These are phyloP conservation scores for Coccyzus lansbergi DNA, from an alignment of 2,797 vertebrate genomes.

Conservation along the genomic window DNA sequence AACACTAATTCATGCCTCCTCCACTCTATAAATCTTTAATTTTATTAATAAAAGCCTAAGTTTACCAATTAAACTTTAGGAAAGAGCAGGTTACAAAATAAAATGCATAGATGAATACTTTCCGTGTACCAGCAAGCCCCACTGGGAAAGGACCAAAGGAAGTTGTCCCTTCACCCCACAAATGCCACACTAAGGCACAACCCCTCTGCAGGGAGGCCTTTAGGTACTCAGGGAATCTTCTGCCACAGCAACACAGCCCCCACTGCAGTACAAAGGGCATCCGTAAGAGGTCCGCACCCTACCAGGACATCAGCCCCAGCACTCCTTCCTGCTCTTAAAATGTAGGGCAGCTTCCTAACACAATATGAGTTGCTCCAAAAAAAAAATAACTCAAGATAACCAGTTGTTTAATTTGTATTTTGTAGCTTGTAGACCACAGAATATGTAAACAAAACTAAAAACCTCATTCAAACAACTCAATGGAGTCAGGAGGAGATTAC, in stretches of 20 bases:
- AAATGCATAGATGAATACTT: fast-evolving
- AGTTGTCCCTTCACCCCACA: neutral
- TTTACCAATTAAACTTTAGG: neutral
- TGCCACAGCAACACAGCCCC: neutral
- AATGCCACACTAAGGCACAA: fast-evolving
- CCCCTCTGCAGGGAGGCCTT: neutral
- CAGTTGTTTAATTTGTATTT: neutral
- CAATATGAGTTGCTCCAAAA: neutral
- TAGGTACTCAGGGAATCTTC: neutral
- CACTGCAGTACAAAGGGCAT: neutral
- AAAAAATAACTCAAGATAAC: neutral
- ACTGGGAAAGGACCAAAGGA: neutral
- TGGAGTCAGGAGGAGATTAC: neutral
- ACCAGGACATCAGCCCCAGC: neutral
- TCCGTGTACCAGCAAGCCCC: fast-evolving
- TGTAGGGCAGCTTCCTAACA: neutral
- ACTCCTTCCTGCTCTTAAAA: neutral
- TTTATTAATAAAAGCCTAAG: neutral
- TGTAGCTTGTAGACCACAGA: neutral
- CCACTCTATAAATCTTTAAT: neutral
- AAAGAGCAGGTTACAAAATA: neutral
- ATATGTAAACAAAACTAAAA: neutral
- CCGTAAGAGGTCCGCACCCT: neutral
- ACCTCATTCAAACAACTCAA: neutral
- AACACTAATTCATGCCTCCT: neutral